Conservation (phyloP, 2,797 vertebrate genomes). For the Microctenopoma lineatum region DNA sequence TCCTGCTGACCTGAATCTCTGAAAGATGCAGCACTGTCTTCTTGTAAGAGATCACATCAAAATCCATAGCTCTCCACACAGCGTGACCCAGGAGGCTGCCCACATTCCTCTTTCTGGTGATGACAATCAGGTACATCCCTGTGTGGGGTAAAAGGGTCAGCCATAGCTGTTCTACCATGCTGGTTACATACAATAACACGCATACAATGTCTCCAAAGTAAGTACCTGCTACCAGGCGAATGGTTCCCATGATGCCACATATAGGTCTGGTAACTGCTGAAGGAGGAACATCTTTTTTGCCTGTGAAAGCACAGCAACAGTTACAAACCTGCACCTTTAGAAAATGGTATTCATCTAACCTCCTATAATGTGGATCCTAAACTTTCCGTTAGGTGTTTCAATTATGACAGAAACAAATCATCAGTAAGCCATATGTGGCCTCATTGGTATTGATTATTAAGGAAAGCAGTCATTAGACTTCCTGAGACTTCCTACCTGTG, state of each 20-base stretch:
- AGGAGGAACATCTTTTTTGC: constrained; percentile 92
- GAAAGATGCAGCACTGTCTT: constrained; percentile 97
- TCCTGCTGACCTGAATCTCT: constrained; percentile 89
- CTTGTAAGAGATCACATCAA: constrained; percentile 96
- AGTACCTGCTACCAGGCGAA: constrained; percentile 95
- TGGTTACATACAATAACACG: background rate
- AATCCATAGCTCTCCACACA: constrained; percentile 97
- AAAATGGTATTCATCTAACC: background rate
- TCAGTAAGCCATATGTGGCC: background rate
- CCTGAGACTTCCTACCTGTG: constrained; percentile 83
- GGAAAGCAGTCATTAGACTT: too few species aligned
- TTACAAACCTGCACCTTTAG: background rate
- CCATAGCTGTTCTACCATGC: background rate
- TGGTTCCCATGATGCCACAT: constrained; percentile 95
- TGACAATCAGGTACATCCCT: constrained; percentile 97
- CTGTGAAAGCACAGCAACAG: constrained; percentile 69
- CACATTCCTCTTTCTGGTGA: constrained; percentile 95
- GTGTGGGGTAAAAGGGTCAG: background rate
- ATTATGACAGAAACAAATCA: background rate
- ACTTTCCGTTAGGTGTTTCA: background rate
- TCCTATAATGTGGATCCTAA: background rate
- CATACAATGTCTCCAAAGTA: background rate
- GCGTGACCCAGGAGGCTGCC: constrained; percentile 93
- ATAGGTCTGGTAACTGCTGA: constrained; percentile 93
- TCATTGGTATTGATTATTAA: too few species aligned